Evolutionary conservation across 2,113 vertebrate species (phyloP).

Genomic region (Trochalopteron elliotii): DNA sequence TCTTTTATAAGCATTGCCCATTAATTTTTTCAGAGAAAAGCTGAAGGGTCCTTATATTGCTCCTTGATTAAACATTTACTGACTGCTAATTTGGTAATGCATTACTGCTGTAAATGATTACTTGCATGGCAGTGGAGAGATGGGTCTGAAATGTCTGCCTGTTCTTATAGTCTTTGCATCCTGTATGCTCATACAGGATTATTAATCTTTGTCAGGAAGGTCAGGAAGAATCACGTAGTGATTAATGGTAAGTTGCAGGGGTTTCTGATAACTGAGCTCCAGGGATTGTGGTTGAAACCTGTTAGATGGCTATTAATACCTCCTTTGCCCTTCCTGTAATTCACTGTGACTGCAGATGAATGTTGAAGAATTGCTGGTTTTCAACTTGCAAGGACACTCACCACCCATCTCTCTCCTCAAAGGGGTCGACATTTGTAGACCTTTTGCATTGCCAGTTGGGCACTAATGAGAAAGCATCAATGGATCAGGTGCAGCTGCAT

Average conservation of each 20-base stretch:
- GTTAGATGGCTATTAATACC: constrained; percentile 13
- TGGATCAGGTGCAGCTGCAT: not conserved
- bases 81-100: not conserved
- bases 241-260: constrained; percentile 15
- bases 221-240: not conserved
- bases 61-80: not conserved
- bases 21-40: not conserved
- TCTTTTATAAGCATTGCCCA: not conserved
- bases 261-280: constrained; percentile 27
- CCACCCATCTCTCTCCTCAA: not conserved
- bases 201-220: constrained; percentile 35
- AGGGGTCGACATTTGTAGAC: not conserved
- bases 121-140: not conserved
- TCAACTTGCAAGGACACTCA: not conserved
- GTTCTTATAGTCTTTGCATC: not conserved
- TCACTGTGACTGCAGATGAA: not conserved
- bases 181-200: not conserved
- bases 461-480: not conserved
- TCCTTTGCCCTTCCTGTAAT: not conserved
- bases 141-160: not conserved
- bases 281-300: not conserved
- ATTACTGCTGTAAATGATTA: not conserved
- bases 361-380: not conserved
- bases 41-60: not conserved
- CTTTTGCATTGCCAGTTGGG: not conserved